Evolutionary conservation across 1,140 invertebrate species (phyloP).

Genomic region (Yoshiicerus persimilis): DNA sequence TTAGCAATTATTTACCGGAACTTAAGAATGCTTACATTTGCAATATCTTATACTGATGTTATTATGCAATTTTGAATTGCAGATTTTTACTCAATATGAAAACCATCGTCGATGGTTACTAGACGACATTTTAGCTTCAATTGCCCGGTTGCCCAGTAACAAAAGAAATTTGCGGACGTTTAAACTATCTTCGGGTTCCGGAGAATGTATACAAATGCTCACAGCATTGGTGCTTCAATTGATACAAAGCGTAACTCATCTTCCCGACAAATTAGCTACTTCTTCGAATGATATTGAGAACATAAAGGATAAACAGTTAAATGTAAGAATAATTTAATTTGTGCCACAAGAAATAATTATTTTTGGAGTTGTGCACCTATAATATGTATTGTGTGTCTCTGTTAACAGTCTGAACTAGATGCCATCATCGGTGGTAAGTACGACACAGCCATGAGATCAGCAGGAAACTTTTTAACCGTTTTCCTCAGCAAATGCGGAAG

Average conservation of each 20-base stretch:
- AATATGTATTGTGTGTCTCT: too few species aligned
- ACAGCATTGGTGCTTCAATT: constrained; percentile 94
- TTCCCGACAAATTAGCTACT: constrained; percentile 68
- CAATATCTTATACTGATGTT: too few species aligned
- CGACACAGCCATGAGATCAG: constrained; percentile 87
- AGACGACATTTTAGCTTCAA: constrained; percentile 96
- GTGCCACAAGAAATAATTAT: neutral
- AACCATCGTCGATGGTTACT: constrained; percentile 89
- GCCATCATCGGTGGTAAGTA: constrained; percentile 86
- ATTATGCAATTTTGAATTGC: constrained; percentile 38
- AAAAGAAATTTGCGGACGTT: constrained; percentile 90
- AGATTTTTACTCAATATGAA: constrained; percentile 95
- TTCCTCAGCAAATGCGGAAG: constrained; percentile 95
- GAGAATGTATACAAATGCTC: constrained; percentile 94
- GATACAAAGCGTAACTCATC: constrained; percentile 91
- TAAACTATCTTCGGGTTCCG: constrained; percentile 69
- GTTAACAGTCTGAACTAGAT: constrained; percentile 75
- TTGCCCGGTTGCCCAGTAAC: constrained; percentile 92
- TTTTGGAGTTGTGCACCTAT: too few species aligned
- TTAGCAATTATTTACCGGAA: constrained; percentile 60
- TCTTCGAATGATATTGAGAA: constrained; percentile 32
- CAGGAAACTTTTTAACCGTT: constrained; percentile 90
- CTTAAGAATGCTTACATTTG: too few species aligned
- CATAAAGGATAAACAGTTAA: constrained; percentile 42
- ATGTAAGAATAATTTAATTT: constrained; percentile 8